These are phyloP conservation scores for Phenganax subtilis DNA, from an alignment of 92 coral and sea anemone species.

Conservation along the genomic window DNA sequence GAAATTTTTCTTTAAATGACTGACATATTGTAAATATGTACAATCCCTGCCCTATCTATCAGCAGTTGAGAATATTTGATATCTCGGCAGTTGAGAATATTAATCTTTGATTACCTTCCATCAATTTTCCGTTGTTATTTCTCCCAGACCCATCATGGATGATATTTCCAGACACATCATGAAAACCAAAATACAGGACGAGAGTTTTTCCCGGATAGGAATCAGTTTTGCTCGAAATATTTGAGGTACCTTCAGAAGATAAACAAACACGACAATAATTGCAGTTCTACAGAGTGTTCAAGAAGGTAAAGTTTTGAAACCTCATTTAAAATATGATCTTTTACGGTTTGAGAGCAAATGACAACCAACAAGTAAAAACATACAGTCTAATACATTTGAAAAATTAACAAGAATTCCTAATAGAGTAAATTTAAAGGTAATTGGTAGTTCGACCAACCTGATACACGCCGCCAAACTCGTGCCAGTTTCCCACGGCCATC, in stretches of 20 bases:
- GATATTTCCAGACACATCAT: constrained; percentile 68
- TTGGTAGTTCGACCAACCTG: constrained; percentile 48
- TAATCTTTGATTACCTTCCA: constrained; percentile 45
- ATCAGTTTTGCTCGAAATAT: background rate
- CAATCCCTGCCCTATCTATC: background rate
- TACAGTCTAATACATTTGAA: background rate
- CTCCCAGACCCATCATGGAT: constrained; percentile 81
- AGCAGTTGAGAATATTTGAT: background rate
- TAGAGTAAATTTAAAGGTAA: background rate
- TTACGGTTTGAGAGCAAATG: no score
- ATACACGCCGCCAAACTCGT: constrained; percentile 40
- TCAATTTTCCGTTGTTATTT: constrained; percentile 72
- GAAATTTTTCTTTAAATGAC: no score
- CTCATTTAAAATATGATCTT: no score
- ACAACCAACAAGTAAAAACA: no score
- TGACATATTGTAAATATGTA: no score
- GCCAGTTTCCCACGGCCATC: constrained; percentile 53
- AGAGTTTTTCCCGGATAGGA: constrained; percentile 49
- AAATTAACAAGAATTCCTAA: background rate
- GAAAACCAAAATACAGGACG: constrained; percentile 86
- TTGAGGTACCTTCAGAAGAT: background rate
- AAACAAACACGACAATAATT: no score
- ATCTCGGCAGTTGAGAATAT: background rate
- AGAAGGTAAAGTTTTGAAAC: no score
- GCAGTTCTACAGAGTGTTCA: no score